phyloP scores from a whole-genome alignment of 2,797 vertebrate genomes.

The Rhadinocentrus ornatus region DNA sequence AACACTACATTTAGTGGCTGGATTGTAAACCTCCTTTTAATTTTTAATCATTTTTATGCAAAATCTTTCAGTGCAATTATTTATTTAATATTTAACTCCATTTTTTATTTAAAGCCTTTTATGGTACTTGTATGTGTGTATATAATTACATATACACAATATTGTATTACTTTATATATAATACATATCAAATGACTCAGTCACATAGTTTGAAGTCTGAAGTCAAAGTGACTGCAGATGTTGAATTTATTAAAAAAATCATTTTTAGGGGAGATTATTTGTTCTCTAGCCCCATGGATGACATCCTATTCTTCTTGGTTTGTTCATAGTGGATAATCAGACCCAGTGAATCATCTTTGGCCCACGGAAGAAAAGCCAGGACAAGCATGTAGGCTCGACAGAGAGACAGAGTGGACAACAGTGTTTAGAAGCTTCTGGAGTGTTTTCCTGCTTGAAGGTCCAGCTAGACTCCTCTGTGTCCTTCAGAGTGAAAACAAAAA shows the following conservation, averaged over 20 bases:
- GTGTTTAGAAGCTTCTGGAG: slow-evolving; percentile 74
- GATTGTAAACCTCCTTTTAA: no score
- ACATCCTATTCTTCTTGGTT: slow-evolving; percentile 10
- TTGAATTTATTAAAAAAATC: neutral
- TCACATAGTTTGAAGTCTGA: no score
- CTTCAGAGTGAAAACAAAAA: slow-evolving; percentile 77
- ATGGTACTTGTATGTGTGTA: no score
- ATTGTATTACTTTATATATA: no score
- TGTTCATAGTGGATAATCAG: slow-evolving; percentile 32
- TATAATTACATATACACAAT: no score
- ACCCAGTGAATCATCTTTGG: slow-evolving; percentile 21
- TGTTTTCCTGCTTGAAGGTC: slow-evolving; percentile 73
- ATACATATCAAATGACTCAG: no score
- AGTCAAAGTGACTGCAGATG: neutral
- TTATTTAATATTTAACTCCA: no score
- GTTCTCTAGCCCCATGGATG: neutral
- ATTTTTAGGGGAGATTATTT: slow-evolving; percentile 7
- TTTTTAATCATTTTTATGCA: no score
- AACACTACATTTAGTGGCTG: no score
- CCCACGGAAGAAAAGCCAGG: slow-evolving; percentile 35
- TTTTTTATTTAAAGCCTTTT: no score
- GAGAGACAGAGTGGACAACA: slow-evolving; percentile 59
- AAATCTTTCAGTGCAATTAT: no score
- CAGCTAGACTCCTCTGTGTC: slow-evolving; percentile 73
- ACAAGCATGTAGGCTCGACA: slow-evolving; percentile 47